Evolutionary conservation across 2,888 invertebrate species (phyloP).

Genomic region (Agonopterix heracliana): DNA sequence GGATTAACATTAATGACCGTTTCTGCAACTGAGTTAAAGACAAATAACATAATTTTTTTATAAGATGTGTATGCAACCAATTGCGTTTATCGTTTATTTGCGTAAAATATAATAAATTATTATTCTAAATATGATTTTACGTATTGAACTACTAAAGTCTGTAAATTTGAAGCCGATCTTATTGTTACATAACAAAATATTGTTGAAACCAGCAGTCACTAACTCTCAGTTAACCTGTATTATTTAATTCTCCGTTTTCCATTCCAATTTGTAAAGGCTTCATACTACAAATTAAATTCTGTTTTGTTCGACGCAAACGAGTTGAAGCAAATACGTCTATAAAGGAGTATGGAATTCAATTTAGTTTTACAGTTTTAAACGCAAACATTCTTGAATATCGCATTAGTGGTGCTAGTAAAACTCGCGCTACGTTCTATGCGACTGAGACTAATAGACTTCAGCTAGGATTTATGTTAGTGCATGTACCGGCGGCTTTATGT

Average conservation of each 20-base stretch:
- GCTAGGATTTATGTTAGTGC: conserved; percentile 56
- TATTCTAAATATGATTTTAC: too few species aligned
- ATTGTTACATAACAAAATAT: too few species aligned
- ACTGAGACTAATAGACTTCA: conserved; percentile 77
- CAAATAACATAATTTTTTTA: too few species aligned
- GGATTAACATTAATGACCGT: too few species aligned
- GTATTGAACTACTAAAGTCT: too few species aligned
- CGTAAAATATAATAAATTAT: too few species aligned
- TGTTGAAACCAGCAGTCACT: too few species aligned
- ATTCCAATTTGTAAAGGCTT: conserved; percentile 5
- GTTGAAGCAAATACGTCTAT: conserved; percentile 25
- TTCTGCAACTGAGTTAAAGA: too few species aligned
- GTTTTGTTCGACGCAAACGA: conserved; percentile 21
- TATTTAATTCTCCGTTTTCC: neutral
- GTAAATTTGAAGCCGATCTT: too few species aligned
- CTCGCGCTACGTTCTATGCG: conserved; percentile 33
- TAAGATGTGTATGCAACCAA: too few species aligned
- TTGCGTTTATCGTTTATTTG: too few species aligned
- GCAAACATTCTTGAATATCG: conserved; percentile 36
- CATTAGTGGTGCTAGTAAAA: conserved; percentile 36
- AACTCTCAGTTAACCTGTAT: too few species aligned
- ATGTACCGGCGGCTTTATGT: conserved; percentile 50
- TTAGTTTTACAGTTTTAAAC: conserved; percentile 41
- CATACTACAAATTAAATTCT: conserved; percentile 22
- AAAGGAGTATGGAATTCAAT: conserved; percentile 37